Conservation (phyloP, 1,140 invertebrate genomes). For the Sycobia sp. region DNA sequence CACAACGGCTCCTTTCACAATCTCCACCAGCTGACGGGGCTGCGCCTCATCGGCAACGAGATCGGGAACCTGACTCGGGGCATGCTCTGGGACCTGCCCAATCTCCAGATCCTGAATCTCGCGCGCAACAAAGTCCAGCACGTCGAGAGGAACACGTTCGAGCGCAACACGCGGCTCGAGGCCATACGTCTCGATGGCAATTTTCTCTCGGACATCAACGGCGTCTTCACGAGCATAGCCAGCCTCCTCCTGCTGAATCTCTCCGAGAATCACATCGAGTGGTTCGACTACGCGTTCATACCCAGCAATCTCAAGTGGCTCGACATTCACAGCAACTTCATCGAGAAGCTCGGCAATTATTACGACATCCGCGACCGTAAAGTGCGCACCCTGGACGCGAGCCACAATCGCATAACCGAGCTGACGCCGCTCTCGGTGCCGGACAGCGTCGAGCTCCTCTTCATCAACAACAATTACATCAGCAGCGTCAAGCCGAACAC, state of each 20-base stretch:
- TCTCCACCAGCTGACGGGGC: constrained; percentile 80
- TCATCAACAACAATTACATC: constrained; percentile 89
- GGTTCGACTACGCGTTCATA: constrained; percentile 90
- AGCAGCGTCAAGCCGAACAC: constrained; percentile 80
- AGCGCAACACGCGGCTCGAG: constrained; percentile 77
- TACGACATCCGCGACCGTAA: constrained; percentile 73
- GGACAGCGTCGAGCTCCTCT: constrained; percentile 85
- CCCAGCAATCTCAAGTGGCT: constrained; percentile 87
- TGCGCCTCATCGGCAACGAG: constrained; percentile 84
- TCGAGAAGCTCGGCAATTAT: constrained; percentile 84
- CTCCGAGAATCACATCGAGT: constrained; percentile 88
- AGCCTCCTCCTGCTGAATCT: constrained; percentile 85
- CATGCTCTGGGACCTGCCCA: constrained; percentile 83
- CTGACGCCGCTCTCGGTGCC: constrained; percentile 81
- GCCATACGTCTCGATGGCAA: constrained; percentile 86
- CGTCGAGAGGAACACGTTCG: constrained; percentile 82
- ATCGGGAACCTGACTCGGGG: constrained; percentile 83
- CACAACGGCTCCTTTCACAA: constrained; percentile 83
- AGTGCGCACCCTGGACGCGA: constrained; percentile 83
- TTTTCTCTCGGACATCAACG: constrained; percentile 84
- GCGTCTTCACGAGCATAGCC: constrained; percentile 79
- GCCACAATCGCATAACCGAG: constrained; percentile 83
- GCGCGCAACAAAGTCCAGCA: constrained; percentile 86
- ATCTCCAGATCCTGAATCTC: constrained; percentile 82
- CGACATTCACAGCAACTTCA: constrained; percentile 86